Evolutionary conservation across 2,888 invertebrate genomes (phyloP).

Genomic region (Lepas anatifera): DNA sequence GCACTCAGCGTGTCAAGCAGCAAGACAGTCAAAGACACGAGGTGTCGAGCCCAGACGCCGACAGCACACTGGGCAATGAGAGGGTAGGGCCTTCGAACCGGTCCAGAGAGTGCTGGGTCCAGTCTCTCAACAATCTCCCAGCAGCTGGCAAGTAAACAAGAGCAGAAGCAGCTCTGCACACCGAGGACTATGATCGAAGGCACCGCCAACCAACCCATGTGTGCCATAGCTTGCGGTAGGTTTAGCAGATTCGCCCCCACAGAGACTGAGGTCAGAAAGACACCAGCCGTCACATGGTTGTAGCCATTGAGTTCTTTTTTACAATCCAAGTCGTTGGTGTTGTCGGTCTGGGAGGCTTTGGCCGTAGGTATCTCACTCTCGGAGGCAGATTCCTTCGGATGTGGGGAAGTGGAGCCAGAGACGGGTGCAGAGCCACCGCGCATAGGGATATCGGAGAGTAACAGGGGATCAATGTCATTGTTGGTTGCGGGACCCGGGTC

Average conservation of each 20-base stretch:
- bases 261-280: not conserved
- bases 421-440: too few species aligned
- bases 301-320: too few species aligned
- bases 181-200: not conserved
- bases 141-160: not conserved
- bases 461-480: too few species aligned
- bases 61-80: not conserved
- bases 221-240: not conserved
- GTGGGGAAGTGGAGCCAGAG: too few species aligned
- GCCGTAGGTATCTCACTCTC: too few species aligned
- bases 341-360: too few species aligned
- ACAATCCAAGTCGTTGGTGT: too few species aligned
- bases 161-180: not conserved
- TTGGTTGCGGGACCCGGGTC: too few species aligned
- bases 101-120: not conserved
- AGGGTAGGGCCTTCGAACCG: not conserved
- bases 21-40: not conserved
- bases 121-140: not conserved
- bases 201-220: not conserved
- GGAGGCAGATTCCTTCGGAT: too few species aligned
- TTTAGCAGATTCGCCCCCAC: not conserved
- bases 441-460: too few species aligned
- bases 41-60: not conserved
- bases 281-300: too few species aligned
- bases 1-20: not conserved